phyloP scores from a whole-genome alignment of 2,113 vertebrate genomes.

The Stegastes partitus region DNA sequence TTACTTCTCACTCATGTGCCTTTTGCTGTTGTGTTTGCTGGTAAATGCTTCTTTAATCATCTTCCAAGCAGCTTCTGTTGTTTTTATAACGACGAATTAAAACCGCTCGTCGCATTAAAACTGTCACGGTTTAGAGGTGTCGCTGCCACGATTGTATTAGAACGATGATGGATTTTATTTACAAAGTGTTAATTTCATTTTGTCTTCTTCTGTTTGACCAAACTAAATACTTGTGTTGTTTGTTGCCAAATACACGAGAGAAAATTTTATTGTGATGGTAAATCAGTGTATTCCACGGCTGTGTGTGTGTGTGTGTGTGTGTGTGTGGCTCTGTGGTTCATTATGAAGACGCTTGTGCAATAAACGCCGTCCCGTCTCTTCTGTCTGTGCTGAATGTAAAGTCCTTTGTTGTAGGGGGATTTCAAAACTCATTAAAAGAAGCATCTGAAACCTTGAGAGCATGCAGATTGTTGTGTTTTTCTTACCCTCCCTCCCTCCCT shows the following conservation, averaged over 20 bases:
- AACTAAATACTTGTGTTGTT: slow-evolving; percentile 8
- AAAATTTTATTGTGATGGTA: slow-evolving; percentile 20
- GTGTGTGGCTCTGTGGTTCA: slow-evolving; percentile 8
- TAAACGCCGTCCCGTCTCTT: slow-evolving; percentile 15
- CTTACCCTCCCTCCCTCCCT: not conserved
- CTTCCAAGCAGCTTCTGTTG: not conserved
- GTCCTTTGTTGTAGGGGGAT: slow-evolving; percentile 15
- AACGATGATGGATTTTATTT: slow-evolving; percentile 18
- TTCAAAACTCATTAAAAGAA: slow-evolving; percentile 61
- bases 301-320: slow-evolving; percentile 19
- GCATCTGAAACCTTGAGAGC: slow-evolving; percentile 33
- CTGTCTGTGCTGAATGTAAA: slow-evolving; percentile 37
- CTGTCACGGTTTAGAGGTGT: slow-evolving; percentile 5
- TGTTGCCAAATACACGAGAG: slow-evolving; percentile 21
- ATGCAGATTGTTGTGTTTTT: slow-evolving; percentile 28
- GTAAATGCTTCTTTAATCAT: not conserved
- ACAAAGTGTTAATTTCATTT: not conserved
- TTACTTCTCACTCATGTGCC: slow-evolving; percentile 64
- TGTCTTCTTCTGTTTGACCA: not conserved
- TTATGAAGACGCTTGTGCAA: slow-evolving; percentile 49
- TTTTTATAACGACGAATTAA: not conserved
- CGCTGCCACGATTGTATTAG: slow-evolving; percentile 16
- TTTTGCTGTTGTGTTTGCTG: slow-evolving; percentile 54
- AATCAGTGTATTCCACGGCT: slow-evolving; percentile 23
- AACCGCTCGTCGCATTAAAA: slow-evolving; percentile 1